Conservation (phyloP, 2,113 vertebrate genomes). For the Edolisoma coerulescens region DNA sequence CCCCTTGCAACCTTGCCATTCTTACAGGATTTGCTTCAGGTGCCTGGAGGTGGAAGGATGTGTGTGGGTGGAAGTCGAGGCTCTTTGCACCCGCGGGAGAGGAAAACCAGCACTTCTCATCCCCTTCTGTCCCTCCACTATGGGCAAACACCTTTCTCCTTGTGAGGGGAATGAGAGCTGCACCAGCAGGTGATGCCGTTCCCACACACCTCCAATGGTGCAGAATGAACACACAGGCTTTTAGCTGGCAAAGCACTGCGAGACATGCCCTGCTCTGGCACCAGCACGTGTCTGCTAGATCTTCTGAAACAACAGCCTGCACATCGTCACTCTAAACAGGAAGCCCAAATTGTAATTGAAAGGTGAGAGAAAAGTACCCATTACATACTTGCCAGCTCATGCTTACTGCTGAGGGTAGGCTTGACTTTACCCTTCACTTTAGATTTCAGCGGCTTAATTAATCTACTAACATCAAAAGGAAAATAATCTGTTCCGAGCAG, state of each 20-base stretch:
- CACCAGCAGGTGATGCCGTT: not conserved
- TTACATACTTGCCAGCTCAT: not conserved
- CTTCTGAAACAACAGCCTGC: not conserved
- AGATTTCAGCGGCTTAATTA: not conserved
- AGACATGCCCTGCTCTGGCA: not conserved
- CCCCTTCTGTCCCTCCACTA: accelerated
- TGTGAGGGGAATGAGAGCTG: accelerated
- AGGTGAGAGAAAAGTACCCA: not conserved
- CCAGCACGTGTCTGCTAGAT: accelerated
- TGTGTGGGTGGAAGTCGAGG: not conserved
- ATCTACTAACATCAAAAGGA: slow-evolving; percentile 5
- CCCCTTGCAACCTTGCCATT: not conserved
- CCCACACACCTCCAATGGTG: accelerated
- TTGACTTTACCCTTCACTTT: not conserved
- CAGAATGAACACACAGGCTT: accelerated
- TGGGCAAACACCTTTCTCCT: not conserved
- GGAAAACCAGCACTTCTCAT: not conserved
- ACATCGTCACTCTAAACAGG: not conserved
- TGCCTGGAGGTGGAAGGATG: not conserved
- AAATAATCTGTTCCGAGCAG: not conserved
- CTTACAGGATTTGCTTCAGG: not conserved
- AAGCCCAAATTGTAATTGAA: not conserved
- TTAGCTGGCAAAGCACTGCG: not conserved
- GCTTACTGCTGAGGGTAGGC: not conserved
- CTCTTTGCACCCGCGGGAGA: not conserved